Conservation (phyloP, 92 coral and sea anemone genomes). For the Montipora capitata region DNA sequence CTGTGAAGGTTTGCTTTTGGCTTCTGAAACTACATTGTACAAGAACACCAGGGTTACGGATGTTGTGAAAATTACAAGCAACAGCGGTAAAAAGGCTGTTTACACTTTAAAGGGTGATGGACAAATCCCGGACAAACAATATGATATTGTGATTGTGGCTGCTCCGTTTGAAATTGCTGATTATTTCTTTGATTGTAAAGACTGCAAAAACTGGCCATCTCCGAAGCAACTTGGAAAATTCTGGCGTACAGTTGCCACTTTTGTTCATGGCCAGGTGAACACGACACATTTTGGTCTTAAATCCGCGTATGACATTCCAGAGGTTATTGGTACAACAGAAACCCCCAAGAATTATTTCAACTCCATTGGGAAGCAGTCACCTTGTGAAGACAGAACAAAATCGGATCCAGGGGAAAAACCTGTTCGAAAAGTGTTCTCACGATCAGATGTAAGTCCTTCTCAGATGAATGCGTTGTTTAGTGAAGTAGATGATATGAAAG, state of each 20-base stretch:
- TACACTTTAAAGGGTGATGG: conserved; percentile 74
- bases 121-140: conserved; percentile 37
- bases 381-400: conserved; percentile 75
- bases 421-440: conserved; percentile 89
- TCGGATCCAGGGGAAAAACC: conserved; percentile 41
- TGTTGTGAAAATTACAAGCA: conserved; percentile 55
- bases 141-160: conserved; percentile 96
- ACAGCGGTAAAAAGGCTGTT: conserved; percentile 29
- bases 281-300: conserved; percentile 76
- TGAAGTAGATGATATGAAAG: conserved; percentile 36
- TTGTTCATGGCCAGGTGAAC: conserved; percentile 79
- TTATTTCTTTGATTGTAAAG: conserved; percentile 81
- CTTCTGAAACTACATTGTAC: conserved; percentile 79
- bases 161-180: conserved; percentile 78
- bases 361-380: conserved; percentile 80
- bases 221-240: conserved; percentile 73
- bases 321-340: conserved; percentile 84
- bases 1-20: conserved; percentile 86
- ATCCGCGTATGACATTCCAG: conserved; percentile 72
- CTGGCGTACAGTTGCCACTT: conserved; percentile 95
- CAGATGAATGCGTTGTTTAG: conserved; percentile 77
- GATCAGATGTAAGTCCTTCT: conserved; percentile 72
- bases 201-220: conserved; percentile 90
- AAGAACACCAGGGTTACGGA: conserved; percentile 78
- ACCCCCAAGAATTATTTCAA: conserved; percentile 88